Evolutionary conservation across 1,140 invertebrate genomes (phyloP).

Genomic region (Aphidius gifuensis): DNA sequence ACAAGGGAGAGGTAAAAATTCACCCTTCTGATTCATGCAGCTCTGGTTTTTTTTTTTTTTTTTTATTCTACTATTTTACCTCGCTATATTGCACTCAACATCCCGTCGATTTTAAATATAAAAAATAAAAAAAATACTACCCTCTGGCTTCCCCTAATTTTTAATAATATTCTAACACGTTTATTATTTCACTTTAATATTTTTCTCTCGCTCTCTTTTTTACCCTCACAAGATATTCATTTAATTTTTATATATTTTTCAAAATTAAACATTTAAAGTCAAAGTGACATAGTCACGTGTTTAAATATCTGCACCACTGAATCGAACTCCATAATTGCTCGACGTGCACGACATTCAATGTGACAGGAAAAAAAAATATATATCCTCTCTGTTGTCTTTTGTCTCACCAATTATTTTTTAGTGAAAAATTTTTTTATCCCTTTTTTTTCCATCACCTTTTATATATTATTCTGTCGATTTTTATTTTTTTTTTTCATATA

Average conservation of each 20-base stretch:
- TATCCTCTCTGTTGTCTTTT: background rate
- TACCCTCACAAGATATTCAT: no score
- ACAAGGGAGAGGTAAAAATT: background rate
- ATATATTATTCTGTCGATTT: background rate
- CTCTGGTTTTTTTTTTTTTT: constrained; percentile 6
- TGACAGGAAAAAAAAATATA: background rate
- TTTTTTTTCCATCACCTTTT: background rate
- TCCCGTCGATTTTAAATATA: background rate
- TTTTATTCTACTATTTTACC: background rate
- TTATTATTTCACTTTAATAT: no score
- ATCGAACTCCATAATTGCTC: constrained; percentile 12
- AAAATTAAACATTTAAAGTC: no score
- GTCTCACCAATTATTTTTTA: constrained; percentile 6
- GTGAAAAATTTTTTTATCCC: background rate
- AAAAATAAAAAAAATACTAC: no score
- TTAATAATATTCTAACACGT: no score
- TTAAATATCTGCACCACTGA: constrained; percentile 6
- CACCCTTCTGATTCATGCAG: constrained; percentile 18
- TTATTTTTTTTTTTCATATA: background rate
- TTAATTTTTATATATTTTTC: no score
- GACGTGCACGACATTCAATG: background rate
- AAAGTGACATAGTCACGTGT: constrained; percentile 12
- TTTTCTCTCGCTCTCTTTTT: no score
- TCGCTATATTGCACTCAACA: constrained; percentile 2
- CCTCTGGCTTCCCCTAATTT: no score